Evolutionary conservation across 2,113 vertebrate genomes (phyloP).

Genomic region (Chionomys nivalis): DNA sequence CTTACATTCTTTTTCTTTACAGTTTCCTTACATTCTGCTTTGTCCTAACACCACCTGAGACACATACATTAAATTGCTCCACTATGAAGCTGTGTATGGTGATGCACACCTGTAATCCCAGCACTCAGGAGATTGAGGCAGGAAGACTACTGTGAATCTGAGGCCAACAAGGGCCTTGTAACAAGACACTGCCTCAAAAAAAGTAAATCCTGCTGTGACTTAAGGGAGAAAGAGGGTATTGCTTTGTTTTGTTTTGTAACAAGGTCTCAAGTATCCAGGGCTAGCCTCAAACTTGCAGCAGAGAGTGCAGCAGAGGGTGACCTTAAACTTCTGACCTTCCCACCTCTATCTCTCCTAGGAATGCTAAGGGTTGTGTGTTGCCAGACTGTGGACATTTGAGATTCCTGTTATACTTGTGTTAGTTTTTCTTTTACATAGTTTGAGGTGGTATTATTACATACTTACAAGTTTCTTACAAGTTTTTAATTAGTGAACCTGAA

Average conservation of each 20-base stretch:
- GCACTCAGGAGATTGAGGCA: neutral
- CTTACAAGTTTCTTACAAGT: neutral
- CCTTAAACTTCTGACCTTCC: neutral
- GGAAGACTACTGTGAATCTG: too few species aligned
- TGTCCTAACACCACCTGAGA: neutral
- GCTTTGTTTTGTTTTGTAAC: neutral
- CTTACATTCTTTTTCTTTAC: neutral
- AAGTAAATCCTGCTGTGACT: neutral
- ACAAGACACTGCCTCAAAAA: neutral
- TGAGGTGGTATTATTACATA: too few species aligned
- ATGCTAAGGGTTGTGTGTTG: neutral
- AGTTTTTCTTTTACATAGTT: neutral
- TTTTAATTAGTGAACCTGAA: conserved; percentile 19
- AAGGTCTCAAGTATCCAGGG: neutral
- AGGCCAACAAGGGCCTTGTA: neutral
- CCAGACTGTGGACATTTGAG: neutral
- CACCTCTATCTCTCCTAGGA: neutral
- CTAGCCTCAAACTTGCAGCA: neutral
- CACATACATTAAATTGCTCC: neutral
- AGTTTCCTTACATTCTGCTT: neutral
- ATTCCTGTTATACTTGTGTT: neutral
- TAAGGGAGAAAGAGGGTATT: neutral
- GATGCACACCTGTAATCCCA: neutral
- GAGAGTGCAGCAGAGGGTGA: neutral
- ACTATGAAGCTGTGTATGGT: neutral